phyloP scores from a whole-genome alignment of 30 jellyfish, hydroid and myxozoan genomes.

The Cassiopea xamachana region DNA sequence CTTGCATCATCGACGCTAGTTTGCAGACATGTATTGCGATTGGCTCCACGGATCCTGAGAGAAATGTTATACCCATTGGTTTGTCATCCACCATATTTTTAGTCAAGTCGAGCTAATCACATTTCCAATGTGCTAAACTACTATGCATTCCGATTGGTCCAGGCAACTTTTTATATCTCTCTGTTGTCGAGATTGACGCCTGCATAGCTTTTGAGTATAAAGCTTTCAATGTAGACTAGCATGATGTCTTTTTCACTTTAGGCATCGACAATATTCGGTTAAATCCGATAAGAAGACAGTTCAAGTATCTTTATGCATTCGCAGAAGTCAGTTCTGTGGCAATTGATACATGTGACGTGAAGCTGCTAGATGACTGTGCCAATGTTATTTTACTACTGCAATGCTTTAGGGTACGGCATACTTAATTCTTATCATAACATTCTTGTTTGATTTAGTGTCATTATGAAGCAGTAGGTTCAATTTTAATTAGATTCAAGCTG shows the following conservation, averaged over 20 bases:
- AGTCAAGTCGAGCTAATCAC: too few relatives aligned
- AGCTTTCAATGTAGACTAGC: too few relatives aligned
- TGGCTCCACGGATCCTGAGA: constrained; percentile 58
- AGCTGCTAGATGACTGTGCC: constrained; percentile 53
- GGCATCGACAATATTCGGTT: constrained; percentile 58
- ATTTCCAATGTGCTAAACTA: too few relatives aligned
- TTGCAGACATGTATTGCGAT: constrained; percentile 80
- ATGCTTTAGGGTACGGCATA: constrained; percentile 38
- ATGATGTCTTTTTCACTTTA: not conserved
- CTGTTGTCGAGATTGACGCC: too few relatives aligned
- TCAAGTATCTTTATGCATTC: constrained; percentile 44
- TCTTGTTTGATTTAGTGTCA: too few relatives aligned
- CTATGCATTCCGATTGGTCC: too few relatives aligned
- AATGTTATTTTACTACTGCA: constrained; percentile 41
- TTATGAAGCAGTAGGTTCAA: too few relatives aligned
- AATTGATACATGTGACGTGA: constrained; percentile 61
- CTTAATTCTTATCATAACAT: too few relatives aligned
- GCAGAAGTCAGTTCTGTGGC: constrained; percentile 47
- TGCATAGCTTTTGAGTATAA: too few relatives aligned
- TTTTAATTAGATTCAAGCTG: too few relatives aligned
- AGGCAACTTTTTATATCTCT: too few relatives aligned
- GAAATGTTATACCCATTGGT: constrained; percentile 76
- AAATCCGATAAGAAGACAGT: constrained; percentile 15
- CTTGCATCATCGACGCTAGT: constrained; percentile 74
- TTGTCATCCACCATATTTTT: not conserved